These are phyloP conservation scores for Catharus ustulatus DNA, from an alignment of 2,797 vertebrate species.

Conservation along the genomic window DNA sequence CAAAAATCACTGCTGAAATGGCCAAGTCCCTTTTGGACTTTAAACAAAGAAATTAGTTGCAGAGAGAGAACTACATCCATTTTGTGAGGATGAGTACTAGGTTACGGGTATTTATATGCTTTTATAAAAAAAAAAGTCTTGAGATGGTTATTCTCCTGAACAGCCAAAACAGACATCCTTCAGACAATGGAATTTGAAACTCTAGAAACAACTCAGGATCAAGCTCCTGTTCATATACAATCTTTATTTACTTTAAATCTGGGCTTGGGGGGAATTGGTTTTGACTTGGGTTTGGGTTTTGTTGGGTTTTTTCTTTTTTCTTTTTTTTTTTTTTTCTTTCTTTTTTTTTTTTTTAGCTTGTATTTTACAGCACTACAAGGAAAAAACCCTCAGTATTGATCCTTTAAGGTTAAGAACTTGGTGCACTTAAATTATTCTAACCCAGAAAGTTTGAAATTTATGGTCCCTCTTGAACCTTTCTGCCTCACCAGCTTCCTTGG, in stretches of 20 bases:
- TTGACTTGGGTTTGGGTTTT: neutral
- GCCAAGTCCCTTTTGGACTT: neutral
- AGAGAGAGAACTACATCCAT: neutral
- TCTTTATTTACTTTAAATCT: conserved; percentile 8
- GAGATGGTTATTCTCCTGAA: conserved; percentile 1
- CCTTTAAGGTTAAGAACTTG: conserved; percentile 72
- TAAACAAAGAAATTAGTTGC: conserved; percentile 10
- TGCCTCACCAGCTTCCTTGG: conserved; percentile 85
- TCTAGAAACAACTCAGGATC: conserved; percentile 21
- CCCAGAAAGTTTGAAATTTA: conserved; percentile 85
- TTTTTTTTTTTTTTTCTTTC: neutral
- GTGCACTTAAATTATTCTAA: conserved; percentile 76
- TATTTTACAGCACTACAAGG: conserved; percentile 42
- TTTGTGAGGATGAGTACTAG: conserved; percentile 7
- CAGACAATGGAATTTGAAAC: conserved; percentile 29
- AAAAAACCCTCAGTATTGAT: conserved; percentile 58
- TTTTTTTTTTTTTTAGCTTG: neutral
- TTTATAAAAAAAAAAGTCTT: neutral
- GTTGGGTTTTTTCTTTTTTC: rapidly evolving
- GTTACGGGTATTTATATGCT: neutral
- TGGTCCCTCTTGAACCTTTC: conserved; percentile 82
- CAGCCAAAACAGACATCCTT: conserved; percentile 8
- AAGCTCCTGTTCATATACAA: neutral
- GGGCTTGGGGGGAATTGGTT: neutral
- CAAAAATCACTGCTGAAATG: conserved; percentile 30